Base-by-base conservation (phyloP, 2,797 vertebrate genomes). In the Mustela erminea region DNA sequence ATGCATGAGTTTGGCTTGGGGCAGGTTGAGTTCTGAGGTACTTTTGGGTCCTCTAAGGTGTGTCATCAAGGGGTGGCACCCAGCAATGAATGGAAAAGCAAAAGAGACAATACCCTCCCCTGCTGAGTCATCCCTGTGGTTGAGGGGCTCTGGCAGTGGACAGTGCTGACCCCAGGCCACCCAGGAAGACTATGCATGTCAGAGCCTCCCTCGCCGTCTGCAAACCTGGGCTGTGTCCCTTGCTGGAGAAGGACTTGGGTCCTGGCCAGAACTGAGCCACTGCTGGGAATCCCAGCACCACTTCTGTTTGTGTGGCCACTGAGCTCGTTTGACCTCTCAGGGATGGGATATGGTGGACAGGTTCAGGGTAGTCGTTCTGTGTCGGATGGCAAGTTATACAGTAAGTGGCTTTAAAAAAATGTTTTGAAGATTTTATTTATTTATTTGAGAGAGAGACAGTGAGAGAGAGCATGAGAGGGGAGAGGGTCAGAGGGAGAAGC, bases 21-120 rank as follows among this genome's bases (percentile, higher is more conserved):
- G 38, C 27, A 56, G 52, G 21, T 58, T 35, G 35, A 95, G 49
- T 90, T 92, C 54, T 86, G 81, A 88, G 32, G 25, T 97, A 54
- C 23, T 95, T 90, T 66, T 18, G 52, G 58, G 27, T 80, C 41
- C n/a, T 72, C 32, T 43, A 90, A 95, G 75, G 21, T 88, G 13
- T 5, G 25, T 46, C 62, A 54, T 70, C 46, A 62, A 90, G 52
- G 38, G n/a, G 12, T 35, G 49, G 35, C 68, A n/a, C 86, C 43
- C 21, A 84, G 85, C 64, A 64, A 49, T 90, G 87, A 64, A 60
- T 81, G 81, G 46, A 49, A 41, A 41, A 35, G 43, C 87, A 81
- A 23, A 90, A 64, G 18, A 4, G 62, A 23, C 1, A 0, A 43
- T 18, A 29, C 18, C 20, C 70, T 80, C 32, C 35, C 58, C 54